phyloP scores from a whole-genome alignment of 2,888 invertebrate genomes.

The Gortyna flavago region DNA sequence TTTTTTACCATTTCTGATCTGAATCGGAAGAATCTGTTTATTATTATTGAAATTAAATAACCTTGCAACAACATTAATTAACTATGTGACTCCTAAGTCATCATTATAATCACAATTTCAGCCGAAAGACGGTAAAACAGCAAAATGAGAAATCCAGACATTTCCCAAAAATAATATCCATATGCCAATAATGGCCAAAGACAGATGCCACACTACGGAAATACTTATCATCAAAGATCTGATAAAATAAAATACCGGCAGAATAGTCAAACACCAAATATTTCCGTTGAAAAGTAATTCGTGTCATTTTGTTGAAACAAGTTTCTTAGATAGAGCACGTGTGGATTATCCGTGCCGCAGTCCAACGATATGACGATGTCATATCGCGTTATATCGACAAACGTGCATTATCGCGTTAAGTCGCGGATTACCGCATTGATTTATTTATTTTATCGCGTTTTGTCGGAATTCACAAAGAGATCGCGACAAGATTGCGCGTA shows the following conservation, averaged over 20 bases:
- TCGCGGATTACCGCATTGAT: constrained; percentile 83
- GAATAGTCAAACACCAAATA: constrained; percentile 55
- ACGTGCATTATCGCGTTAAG: constrained; percentile 79
- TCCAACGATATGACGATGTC: constrained; percentile 36
- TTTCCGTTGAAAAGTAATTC: constrained; percentile 57
- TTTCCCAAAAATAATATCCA: background rate
- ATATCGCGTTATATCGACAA: constrained; percentile 73
- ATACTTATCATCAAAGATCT: constrained; percentile 48
- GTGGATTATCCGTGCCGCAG: constrained; percentile 75
- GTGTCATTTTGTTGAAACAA: constrained; percentile 69
- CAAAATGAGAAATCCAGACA: background rate
- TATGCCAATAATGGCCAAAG: background rate
- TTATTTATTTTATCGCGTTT: constrained; percentile 80
- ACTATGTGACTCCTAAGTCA: background rate
- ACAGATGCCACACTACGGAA: constrained; percentile 40
- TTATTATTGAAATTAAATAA: background rate
- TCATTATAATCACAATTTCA: background rate
- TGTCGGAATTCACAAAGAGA: constrained; percentile 76
- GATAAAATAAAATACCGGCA: constrained; percentile 51
- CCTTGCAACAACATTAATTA: background rate
- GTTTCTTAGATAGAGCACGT: constrained; percentile 71
- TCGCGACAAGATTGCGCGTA: constrained; percentile 57
- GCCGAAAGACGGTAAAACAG: background rate
- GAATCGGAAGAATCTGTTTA: no score
- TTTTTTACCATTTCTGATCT: constrained; percentile 1